These are phyloP conservation scores for Sternarchorhynchus goeldii DNA, from an alignment of 2,797 vertebrate genomes.

Conservation along the genomic window DNA sequence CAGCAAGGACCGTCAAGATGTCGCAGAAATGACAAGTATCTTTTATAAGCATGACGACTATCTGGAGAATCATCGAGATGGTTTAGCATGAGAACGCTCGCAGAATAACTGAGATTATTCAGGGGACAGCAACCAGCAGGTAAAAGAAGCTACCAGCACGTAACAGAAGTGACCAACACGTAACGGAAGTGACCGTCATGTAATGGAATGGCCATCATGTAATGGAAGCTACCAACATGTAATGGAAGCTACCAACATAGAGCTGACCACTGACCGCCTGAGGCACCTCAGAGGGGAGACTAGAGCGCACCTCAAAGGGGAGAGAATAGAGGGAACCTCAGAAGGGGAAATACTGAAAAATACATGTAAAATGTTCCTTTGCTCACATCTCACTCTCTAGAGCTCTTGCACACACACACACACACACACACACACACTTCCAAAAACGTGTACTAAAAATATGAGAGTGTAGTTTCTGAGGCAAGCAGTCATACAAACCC, in stretches of 20 bases:
- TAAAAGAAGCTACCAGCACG: background rate
- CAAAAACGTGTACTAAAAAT: background rate
- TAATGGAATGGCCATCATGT: too few relatives aligned
- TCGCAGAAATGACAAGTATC: background rate
- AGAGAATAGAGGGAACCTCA: too few relatives aligned
- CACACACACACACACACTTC: constrained; percentile 25
- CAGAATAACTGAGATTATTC: background rate
- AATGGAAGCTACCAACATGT: too few relatives aligned
- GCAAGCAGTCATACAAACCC: background rate
- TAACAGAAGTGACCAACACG: background rate
- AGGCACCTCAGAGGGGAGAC: too few relatives aligned
- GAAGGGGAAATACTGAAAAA: constrained; percentile 66
- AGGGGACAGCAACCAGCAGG: background rate
- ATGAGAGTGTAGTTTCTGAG: background rate
- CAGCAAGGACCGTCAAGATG: background rate
- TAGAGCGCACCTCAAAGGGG: too few relatives aligned
- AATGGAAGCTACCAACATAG: too few relatives aligned
- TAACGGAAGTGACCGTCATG: background rate
- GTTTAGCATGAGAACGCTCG: background rate
- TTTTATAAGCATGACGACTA: constrained; percentile 15
- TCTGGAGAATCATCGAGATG: background rate
- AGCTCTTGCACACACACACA: constrained; percentile 35
- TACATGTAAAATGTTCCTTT: constrained; percentile 67
- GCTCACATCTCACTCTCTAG: constrained; percentile 65
- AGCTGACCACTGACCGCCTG: too few relatives aligned